Base-by-base conservation (phyloP, 1,140 invertebrate genomes). In the Macrocentrus cingulum region DNA sequence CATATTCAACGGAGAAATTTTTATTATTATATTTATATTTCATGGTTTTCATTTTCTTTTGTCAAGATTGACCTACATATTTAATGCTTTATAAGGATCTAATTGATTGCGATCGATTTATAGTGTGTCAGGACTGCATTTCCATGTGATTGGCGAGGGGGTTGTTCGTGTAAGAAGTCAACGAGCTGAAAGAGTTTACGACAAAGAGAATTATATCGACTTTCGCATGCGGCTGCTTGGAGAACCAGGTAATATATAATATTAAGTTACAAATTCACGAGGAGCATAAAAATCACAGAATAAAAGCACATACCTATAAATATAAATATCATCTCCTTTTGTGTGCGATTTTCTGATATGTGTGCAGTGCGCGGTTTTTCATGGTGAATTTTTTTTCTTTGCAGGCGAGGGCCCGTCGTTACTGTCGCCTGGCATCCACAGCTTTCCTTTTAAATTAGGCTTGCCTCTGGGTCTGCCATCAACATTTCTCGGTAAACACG, bases 131-230 rank as follows among this genome's bases (percentile, higher is more conserved):
- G 92, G 91, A 61, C 77, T 96, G 20, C 94, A 94, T 80, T 95
- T 97, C 71, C 93, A 95, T 81, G 93, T 97, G 7, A 89, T 95
- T 22, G 94, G 94, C 37, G 93, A 96, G 81, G 93, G 93, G 45
- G 91, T 95, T 34, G 92, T 96, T 1, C 80, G 89, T 60, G 84
- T 94, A 6, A 82, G 87, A 25, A 89, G 89, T 29, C 86, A 88
- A 34, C 82, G 91, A 6, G 88, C 92, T 69, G 91, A 94, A 62
- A 83, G 89, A 63, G 85, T 91, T 2, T 91, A 89, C 75, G 93
- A 96, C 72, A 90, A 91, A 72, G 94, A 97, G 77, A 95, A 94
- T 73, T 97, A 96, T 72, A 96, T 96, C 63, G 94, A 97, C 77
- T 97, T 97, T 76, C 84, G 94, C 60, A 95, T 97, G 92, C 82